Evolutionary conservation across 2,113 vertebrate species (phyloP), one percentile per base, ranked within the genome.

Genomic region (Mugil cephalus): DNA sequence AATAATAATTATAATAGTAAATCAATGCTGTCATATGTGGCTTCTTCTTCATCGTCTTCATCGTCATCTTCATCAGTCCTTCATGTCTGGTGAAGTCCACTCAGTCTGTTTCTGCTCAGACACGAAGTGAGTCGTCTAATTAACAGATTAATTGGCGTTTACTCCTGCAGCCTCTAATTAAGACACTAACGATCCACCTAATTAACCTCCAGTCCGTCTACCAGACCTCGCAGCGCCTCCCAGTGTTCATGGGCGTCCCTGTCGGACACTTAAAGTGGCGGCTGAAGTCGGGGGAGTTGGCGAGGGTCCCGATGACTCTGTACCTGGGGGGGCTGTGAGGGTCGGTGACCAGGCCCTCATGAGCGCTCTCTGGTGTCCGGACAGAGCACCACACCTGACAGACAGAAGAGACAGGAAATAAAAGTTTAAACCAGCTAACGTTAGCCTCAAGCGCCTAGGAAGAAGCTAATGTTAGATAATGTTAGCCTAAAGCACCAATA

Each of bases 331-430:
- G 98, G 81, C 98, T 99, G 92, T 99, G 98, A 34, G 98, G 95
- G 79, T 99, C 98, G 0, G 97, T 99, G 89, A 99, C 94, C 88
- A 99, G 90, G 52, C 97, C 97, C 91, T 99, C 98, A 1, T 99
- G 98, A 67, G 97, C 96, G 64, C 98, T 99, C 93, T 99, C 98
- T 0, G 97, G 96, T 0, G 98, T 99, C 21, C 96, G 93, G 51
- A 99, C 97, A 0, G 98, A 99, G 76, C 98, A 99, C 98, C 98
- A 99, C 76, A 99, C 97, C 98, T 99, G 89, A 7, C 61, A 6
- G 3, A 10, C 11, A 45, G 10, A 15, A 8, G 7, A 7, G 10
- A 42, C 13, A 51, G 14, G 5, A 45, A 42, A 13, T 42, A 30
- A n/a, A n/a, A n/a, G n/a, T n/a, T n/a, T 30, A 30, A 30, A 30